Evolutionary conservation across 1,140 invertebrate species (phyloP), one percentile per base, ranked within the genome.

Genomic region (Popillia japonica): DNA sequence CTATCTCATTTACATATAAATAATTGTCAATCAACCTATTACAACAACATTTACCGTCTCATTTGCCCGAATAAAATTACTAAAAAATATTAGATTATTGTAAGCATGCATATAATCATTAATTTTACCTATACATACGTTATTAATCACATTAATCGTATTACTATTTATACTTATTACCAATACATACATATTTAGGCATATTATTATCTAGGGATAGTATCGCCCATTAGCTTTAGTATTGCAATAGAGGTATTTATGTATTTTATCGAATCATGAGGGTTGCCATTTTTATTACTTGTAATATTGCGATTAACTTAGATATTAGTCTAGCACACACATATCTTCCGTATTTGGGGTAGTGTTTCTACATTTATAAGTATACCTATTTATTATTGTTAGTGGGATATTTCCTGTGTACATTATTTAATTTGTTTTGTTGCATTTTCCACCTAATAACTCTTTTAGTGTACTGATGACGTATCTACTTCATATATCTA

Each of bases 211-310:
- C 48, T 55, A 55, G 48, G 48, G 48, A n/a, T 55, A 55, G 48
- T 55, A n/a, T 17, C 48, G 48, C 48, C 48, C 48, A 17, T 55
- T 55, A 55, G 48, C 48, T 55, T 55, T 55, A 55, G 48, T 55
- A 55, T 55, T 55, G 48, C 48, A 55, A 55, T 55, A 55, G 48
- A 55, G 48, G 48, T 55, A 55, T 55, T 55, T 55, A 55, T 55
- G 48, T 55, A 55, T n/a, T 48, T 48, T 48, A 14, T 55, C 48
- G 48, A 55, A 55, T 55, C 14, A 55, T 55, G 2, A 55, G 48
- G 48, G 48, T 55, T 55, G 48, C 48, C 14, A 17, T 55, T 55
- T 55, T 55, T 14, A 55, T 55, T 55, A 55, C 17, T 17, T 55
- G 48, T 55, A 55, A 55, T 14, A 55, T 55, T 55, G 48, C n/a